A percentile compares a stretch with the other conserved stretches of the same genome.
Conservation (phyloP, 2,797 vertebrate genomes). For the Serranus cabrilla region DNA sequence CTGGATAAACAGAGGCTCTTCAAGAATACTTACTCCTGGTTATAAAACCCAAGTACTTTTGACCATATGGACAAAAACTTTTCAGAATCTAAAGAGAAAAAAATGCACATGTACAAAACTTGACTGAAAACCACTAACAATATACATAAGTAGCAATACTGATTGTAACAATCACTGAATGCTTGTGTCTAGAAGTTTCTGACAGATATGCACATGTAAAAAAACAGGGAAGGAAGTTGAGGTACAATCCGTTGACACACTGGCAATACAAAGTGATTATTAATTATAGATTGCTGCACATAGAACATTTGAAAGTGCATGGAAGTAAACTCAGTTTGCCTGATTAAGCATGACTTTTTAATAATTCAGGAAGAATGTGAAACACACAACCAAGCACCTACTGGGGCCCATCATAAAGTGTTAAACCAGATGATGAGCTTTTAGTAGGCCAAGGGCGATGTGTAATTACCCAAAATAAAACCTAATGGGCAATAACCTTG, state of each 20-base stretch:
- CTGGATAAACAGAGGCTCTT: not conserved
- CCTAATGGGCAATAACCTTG: not conserved
- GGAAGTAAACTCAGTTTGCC: not conserved
- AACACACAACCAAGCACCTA: not conserved
- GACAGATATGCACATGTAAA: no score
- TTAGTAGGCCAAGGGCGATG: conserved; percentile 22
- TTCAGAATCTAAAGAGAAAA: not conserved
- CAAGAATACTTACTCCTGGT: not conserved
- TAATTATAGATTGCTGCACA: no score
- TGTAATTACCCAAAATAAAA: conserved; percentile 35
- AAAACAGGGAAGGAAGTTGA: no score
- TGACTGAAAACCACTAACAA: not conserved
- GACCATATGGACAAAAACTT: not conserved
- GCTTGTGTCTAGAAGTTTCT: no score
- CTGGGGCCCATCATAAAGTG: conserved; percentile 1
- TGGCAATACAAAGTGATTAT: no score
- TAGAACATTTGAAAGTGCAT: not conserved
- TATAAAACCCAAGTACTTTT: not conserved
- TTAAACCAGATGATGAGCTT: conserved; percentile 7
- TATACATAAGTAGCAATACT: not conserved
- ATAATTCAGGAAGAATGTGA: conserved; percentile 1
- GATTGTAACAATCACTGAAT: no score
- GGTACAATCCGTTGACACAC: no score
- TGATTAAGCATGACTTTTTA: not conserved
- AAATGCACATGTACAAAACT: not conserved